These are phyloP conservation scores for Drosophila birchii DNA, from an alignment of 2,888 invertebrate species.

Conservation along the genomic window DNA sequence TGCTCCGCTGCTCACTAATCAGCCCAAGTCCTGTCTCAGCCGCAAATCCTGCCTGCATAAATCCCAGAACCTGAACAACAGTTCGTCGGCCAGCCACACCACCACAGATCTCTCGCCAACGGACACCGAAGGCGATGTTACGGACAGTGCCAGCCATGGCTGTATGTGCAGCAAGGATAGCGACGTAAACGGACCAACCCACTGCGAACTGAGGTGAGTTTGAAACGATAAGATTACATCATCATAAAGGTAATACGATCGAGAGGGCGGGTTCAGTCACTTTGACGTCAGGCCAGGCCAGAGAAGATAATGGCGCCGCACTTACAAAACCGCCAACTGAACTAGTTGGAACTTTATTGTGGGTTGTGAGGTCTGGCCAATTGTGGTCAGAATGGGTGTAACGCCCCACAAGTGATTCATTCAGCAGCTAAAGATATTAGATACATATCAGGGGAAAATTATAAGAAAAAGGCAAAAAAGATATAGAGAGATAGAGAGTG, in stretches of 20 bases:
- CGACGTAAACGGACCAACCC: conserved; percentile 38
- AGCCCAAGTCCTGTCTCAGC: conserved; percentile 86
- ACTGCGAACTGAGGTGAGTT: conserved; percentile 68
- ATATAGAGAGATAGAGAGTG: background rate
- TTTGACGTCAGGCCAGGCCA: conserved; percentile 60
- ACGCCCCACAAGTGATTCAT: conserved; percentile 19
- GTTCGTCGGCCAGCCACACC: conserved; percentile 12
- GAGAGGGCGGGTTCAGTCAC: conserved; percentile 40
- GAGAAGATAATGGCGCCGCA: conserved; percentile 44
- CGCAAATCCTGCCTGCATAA: conserved; percentile 82
- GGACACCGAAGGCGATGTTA: conserved; percentile 37
- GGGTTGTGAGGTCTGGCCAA: conserved; percentile 7
- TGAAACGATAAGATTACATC: conserved; percentile 21
- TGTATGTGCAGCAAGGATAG: conserved; percentile 34
- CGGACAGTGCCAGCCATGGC: conserved; percentile 41
- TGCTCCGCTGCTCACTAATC: conserved; percentile 81
- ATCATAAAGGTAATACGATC: conserved; percentile 59
- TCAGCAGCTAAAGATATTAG: background rate
- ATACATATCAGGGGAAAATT: background rate
- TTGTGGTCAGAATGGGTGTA: conserved; percentile 25
- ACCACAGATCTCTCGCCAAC: conserved; percentile 37
- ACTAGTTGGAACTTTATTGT: conserved; percentile 60
- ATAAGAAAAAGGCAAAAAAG: background rate
- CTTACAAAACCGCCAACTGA: conserved; percentile 61
- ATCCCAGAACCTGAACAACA: conserved; percentile 52